These are phyloP conservation scores for Sterna hirundo DNA, from an alignment of 2,113 vertebrate species.

Conservation along the genomic window DNA sequence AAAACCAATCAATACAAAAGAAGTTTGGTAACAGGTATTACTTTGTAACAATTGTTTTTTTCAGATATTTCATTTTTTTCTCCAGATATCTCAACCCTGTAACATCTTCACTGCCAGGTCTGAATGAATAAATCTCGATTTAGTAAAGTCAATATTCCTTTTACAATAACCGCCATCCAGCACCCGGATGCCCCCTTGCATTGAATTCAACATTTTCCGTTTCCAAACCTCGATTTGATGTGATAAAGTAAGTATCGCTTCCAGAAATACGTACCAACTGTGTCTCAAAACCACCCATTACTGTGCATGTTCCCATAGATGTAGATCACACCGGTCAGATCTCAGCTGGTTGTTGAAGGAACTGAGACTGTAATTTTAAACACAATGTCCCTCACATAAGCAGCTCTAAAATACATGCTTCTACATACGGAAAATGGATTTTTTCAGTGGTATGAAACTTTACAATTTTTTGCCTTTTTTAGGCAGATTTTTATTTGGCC, in stretches of 20 bases:
- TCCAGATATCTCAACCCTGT: neutral
- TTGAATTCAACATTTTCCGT: neutral
- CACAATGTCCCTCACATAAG: neutral
- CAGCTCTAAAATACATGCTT: neutral
- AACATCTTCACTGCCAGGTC: neutral
- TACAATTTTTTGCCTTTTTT: neutral
- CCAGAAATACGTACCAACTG: neutral
- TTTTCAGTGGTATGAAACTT: neutral
- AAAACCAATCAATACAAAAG: neutral
- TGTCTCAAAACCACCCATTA: conserved; percentile 13
- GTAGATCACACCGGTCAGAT: neutral
- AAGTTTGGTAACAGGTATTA: neutral
- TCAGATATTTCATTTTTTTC: neutral
- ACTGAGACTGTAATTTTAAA: neutral
- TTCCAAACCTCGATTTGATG: conserved; percentile 13
- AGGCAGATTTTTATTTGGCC: neutral
- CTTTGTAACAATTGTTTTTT: neutral
- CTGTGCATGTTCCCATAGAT: neutral
- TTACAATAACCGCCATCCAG: neutral
- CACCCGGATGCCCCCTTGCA: neutral
- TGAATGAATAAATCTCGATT: neutral
- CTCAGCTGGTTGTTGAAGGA: neutral
- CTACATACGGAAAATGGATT: neutral
- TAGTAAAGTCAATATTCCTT: conserved; percentile 11
- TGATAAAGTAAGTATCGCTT: conserved; percentile 4